phyloP scores from a whole-genome alignment of 2,888 invertebrate genomes.

The Allophyes oxyacanthae region DNA sequence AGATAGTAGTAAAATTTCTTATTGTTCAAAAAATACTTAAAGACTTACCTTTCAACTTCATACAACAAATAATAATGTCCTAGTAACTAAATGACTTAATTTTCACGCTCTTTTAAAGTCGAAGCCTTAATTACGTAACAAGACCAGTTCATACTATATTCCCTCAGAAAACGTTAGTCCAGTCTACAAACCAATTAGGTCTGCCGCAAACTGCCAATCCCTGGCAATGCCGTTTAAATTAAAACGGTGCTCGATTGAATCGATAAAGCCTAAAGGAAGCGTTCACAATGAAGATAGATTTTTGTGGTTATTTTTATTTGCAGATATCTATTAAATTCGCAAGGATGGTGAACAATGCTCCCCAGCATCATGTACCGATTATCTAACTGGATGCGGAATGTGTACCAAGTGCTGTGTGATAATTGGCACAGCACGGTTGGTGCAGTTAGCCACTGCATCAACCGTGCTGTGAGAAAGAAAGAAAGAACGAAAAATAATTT shows the following conservation, averaged over 20 bases:
- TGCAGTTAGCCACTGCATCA: no score
- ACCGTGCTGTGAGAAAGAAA: no score
- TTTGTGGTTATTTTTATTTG: conserved; percentile 2
- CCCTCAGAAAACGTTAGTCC: conserved; percentile 32
- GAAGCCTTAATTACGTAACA: conserved; percentile 28
- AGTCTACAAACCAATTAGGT: conserved; percentile 41
- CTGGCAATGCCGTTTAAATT: conserved; percentile 51
- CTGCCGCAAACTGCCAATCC: conserved; percentile 44
- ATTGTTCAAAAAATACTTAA: no score
- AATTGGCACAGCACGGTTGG: no score
- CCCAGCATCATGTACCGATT: background rate
- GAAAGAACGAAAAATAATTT: no score
- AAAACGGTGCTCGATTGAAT: conserved; percentile 47
- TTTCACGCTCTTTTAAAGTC: conserved; percentile 1
- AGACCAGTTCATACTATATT: conserved; percentile 36
- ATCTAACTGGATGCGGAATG: no score
- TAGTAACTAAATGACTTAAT: background rate
- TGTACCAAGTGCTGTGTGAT: no score
- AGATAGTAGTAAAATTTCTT: no score
- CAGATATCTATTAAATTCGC: background rate
- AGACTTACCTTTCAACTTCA: no score
- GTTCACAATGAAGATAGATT: conserved; percentile 26
- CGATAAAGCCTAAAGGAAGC: conserved; percentile 29
- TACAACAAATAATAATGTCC: no score
- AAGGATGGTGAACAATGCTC: no score